Conservation (phyloP, 1,140 invertebrate species). For the Drosophila arawakana region DNA sequence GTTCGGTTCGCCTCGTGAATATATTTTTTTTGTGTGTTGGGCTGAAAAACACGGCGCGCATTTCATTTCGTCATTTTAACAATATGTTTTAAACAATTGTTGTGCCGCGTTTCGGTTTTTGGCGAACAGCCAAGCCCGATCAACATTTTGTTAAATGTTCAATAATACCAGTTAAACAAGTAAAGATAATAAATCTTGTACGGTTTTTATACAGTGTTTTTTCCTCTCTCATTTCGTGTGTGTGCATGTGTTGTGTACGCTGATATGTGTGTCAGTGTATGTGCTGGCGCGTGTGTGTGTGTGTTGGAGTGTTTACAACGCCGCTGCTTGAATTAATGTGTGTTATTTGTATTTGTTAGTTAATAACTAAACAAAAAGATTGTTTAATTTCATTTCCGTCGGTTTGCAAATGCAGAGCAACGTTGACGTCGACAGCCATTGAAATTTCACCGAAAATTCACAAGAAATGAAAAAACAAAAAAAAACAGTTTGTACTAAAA, state of each 20-base stretch:
- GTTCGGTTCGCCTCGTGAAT: conserved; percentile 21
- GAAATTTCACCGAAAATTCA: conserved; percentile 45
- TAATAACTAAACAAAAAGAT: conserved; percentile 15
- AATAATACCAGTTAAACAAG: conserved; percentile 15
- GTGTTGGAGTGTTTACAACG: conserved; percentile 18
- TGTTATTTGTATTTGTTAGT: conserved; percentile 36
- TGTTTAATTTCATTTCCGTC: conserved; percentile 6
- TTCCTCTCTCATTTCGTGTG: conserved; percentile 1
- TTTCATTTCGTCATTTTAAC: conserved; percentile 25
- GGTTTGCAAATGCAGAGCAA: conserved; percentile 27
- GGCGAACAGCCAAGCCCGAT: conserved; percentile 11
- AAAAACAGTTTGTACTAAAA: conserved; percentile 48
- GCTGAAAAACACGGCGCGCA: conserved; percentile 7
- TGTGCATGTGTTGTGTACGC: not conserved
- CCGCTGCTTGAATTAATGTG: conserved; percentile 17
- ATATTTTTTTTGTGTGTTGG: conserved; percentile 4
- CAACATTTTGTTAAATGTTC: not conserved
- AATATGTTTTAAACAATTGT: conserved; percentile 32
- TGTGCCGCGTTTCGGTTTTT: conserved; percentile 1
- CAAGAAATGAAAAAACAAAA: conserved; percentile 17
- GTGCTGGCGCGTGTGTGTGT: not conserved
- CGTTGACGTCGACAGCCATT: conserved; percentile 31
- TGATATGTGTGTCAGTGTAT: not conserved
- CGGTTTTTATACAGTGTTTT: not conserved
- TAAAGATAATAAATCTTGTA: not conserved